phyloP scores from a whole-genome alignment of 2,888 invertebrate genomes.

The Callyntrura sp. region DNA sequence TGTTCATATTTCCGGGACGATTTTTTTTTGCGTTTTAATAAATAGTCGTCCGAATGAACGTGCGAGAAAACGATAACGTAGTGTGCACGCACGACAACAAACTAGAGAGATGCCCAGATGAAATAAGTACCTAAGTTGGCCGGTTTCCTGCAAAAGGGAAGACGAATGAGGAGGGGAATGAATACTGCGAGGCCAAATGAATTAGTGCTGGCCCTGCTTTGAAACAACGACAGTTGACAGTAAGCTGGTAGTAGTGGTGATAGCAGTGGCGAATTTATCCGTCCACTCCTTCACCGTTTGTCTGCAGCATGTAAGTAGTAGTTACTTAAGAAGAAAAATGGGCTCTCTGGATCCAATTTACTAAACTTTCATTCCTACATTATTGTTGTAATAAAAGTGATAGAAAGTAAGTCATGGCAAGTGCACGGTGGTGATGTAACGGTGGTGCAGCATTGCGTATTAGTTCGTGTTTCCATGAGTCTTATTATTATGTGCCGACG shows the following conservation, averaged over 20 bases:
- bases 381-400: conserved; percentile 70
- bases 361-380: conserved; percentile 66
- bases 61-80: no score
- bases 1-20: no score
- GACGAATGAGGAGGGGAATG: neutral
- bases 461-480: neutral
- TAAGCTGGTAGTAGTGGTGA: neutral
- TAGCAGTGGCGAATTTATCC: conserved; percentile 47
- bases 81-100: no score
- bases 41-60: no score
- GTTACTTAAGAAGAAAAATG: conserved; percentile 54
- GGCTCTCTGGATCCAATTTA: conserved; percentile 66
- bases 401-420: conserved; percentile 58
- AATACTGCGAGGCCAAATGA: conserved; percentile 41
- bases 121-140: conserved; percentile 36
- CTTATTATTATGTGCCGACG: conserved; percentile 15
- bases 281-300: neutral
- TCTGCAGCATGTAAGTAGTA: neutral
- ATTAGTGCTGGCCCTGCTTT: conserved; percentile 37
- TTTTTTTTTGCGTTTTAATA: no score
- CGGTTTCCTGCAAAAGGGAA: neutral
- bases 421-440: neutral
- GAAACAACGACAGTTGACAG: conserved; percentile 54
- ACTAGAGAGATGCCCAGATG: conserved; percentile 1
- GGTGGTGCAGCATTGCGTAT: neutral